Evolutionary conservation across 2,113 vertebrate species (phyloP).

Genomic region (Mormyrus iriodes): DNA sequence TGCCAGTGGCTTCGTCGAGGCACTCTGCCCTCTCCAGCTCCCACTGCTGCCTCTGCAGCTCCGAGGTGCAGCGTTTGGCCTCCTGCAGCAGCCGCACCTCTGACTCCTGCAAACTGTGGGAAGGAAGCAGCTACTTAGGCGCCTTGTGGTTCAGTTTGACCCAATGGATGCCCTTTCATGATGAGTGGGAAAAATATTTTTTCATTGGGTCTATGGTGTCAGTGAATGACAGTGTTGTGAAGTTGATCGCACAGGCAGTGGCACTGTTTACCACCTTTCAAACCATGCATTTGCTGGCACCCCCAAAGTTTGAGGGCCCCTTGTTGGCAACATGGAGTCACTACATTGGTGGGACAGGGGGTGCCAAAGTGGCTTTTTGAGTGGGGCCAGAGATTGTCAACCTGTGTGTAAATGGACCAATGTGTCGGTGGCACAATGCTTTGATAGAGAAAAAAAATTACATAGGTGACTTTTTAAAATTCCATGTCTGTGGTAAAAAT

Average conservation of each 20-base stretch:
- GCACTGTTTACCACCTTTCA: neutral
- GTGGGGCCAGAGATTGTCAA: neutral
- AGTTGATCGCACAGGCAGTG: neutral
- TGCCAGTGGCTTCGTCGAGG: conserved; percentile 55
- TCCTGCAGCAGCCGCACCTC: conserved; percentile 71
- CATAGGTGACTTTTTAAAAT: neutral
- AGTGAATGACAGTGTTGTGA: neutral
- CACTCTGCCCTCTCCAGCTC: conserved; percentile 61
- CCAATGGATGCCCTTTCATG: neutral
- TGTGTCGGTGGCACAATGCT: neutral
- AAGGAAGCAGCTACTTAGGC: neutral
- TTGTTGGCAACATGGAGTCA: neutral
- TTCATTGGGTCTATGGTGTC: neutral
- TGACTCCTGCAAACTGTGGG: conserved; percentile 71
- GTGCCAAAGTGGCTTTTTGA: neutral
- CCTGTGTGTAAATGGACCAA: neutral
- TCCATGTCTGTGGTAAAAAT: neutral
- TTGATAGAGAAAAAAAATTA: neutral
- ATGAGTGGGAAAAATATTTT: neutral
- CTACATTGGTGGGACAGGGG: neutral
- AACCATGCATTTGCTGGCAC: neutral
- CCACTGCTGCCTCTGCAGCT: conserved; percentile 62
- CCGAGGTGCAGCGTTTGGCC: conserved; percentile 57
- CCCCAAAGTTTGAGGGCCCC: neutral
- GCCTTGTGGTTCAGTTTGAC: neutral